These are phyloP conservation scores for Cryptocephalus primarius DNA, from an alignment of 2,888 invertebrate species.

Conservation along the genomic window DNA sequence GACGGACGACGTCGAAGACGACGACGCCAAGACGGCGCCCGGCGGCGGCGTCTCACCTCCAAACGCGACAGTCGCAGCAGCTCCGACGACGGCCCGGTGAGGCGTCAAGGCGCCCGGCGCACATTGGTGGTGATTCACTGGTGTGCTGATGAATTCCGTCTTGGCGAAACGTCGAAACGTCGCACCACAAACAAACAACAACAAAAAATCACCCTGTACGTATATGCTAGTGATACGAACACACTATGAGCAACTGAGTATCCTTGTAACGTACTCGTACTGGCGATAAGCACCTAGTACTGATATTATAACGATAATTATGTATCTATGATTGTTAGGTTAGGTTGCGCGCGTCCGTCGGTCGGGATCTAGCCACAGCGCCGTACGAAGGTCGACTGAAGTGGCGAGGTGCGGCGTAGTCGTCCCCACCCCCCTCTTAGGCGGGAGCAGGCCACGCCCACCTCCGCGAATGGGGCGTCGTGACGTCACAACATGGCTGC, in stretches of 20 bases:
- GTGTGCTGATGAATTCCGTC: slow-evolving; percentile 30
- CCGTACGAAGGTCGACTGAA: not conserved
- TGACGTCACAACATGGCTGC: slow-evolving; percentile 35
- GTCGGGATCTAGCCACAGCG: not conserved
- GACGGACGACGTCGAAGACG: slow-evolving; percentile 20
- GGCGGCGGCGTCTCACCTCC: slow-evolving; percentile 29
- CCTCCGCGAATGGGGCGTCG: slow-evolving; percentile 19
- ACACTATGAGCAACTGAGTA: no score
- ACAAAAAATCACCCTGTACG: not conserved
- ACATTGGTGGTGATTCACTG: slow-evolving; percentile 32
- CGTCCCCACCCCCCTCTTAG: slow-evolving; percentile 13
- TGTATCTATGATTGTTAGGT: not conserved
- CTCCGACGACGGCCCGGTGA: slow-evolving; percentile 19
- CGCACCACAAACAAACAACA: not conserved
- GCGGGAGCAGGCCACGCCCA: slow-evolving; percentile 9
- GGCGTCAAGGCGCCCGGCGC: slow-evolving; percentile 25
- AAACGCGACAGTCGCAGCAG: slow-evolving; percentile 25
- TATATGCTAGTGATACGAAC: not conserved
- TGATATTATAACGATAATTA: not conserved
- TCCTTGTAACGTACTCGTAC: no score
- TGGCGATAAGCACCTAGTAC: not conserved
- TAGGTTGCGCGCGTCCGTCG: not conserved
- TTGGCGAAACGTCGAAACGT: slow-evolving; percentile 16
- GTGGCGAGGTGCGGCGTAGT: not conserved
- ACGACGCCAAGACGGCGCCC: slow-evolving; percentile 1